phyloP scores from a whole-genome alignment of 1,140 invertebrate species.

The Portunus trituberculatus region DNA sequence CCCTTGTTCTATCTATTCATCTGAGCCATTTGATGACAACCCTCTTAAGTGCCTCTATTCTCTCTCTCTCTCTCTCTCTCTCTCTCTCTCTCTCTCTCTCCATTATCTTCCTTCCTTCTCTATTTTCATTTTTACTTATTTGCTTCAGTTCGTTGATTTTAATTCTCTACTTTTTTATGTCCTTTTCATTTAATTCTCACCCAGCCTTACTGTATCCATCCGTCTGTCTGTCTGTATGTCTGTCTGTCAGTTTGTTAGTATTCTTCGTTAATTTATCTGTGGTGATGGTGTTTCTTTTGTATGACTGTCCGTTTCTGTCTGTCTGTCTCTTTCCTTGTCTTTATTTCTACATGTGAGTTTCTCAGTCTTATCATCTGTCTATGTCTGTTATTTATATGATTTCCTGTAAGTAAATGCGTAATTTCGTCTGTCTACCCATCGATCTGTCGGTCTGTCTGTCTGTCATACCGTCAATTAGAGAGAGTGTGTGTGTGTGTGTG shows the following conservation, averaged over 20 bases:
- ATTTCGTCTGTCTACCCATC: neutral
- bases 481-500: neutral
- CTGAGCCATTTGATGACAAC: neutral
- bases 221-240: no score
- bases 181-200: no score
- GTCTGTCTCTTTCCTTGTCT: neutral
- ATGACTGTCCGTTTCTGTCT: neutral
- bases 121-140: no score
- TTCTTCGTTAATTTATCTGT: no score
- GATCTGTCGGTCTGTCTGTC: neutral
- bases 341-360: neutral
- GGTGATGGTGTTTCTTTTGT: no score
- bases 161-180: no score
- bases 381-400: neutral
- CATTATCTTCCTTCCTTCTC: no score
- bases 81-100: no score
- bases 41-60: neutral
- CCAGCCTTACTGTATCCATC: no score
- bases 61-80: conserved; percentile 15
- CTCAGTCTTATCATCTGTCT: neutral
- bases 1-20: neutral
- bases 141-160: no score
- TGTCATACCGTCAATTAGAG: neutral
- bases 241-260: no score
- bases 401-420: neutral